phyloP scores from a whole-genome alignment of 2,888 invertebrate species.

The Eledona agricola region DNA sequence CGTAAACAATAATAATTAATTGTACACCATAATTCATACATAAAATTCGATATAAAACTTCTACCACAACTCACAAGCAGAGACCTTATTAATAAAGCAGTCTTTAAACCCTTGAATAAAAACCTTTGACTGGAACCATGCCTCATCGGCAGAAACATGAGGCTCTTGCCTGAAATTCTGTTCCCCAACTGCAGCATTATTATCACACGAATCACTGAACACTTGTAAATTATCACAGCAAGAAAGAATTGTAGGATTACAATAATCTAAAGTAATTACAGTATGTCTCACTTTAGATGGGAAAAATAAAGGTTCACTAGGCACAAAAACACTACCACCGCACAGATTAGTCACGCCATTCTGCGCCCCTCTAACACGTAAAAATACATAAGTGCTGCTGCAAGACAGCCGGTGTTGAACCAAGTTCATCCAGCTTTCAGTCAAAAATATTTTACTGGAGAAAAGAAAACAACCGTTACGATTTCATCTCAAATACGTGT shows the following conservation, averaged over 20 bases:
- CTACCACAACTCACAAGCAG: slow-evolving; percentile 66
- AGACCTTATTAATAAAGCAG: slow-evolving; percentile 66
- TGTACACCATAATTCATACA: no score
- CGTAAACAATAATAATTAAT: slow-evolving; percentile 4
- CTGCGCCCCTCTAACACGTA: slow-evolving; percentile 39
- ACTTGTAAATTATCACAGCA: slow-evolving; percentile 56
- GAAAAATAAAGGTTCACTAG: slow-evolving; percentile 49
- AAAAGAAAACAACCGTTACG: slow-evolving; percentile 6
- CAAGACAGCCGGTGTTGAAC: slow-evolving; percentile 45
- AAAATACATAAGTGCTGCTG: slow-evolving; percentile 51
- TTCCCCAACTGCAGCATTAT: no score
- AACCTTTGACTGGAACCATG: slow-evolving; percentile 68
- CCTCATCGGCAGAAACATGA: slow-evolving; percentile 27
- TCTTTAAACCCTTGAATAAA: slow-evolving; percentile 70
- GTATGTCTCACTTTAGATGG: slow-evolving; percentile 49
- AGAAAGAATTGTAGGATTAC: slow-evolving; percentile 39
- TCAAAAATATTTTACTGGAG: slow-evolving; percentile 50
- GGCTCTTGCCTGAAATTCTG: no score
- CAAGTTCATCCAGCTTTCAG: slow-evolving; percentile 50
- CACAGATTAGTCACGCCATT: slow-evolving; percentile 5
- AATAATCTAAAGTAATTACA: slow-evolving; percentile 50
- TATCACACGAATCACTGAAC: slow-evolving; percentile 45
- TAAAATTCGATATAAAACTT: no score
- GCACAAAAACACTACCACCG: slow-evolving; percentile 59
- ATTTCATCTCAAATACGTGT: neutral